These are phyloP conservation scores for Todiramphus chloris DNA, from an alignment of 2,113 vertebrate species.

Conservation along the genomic window DNA sequence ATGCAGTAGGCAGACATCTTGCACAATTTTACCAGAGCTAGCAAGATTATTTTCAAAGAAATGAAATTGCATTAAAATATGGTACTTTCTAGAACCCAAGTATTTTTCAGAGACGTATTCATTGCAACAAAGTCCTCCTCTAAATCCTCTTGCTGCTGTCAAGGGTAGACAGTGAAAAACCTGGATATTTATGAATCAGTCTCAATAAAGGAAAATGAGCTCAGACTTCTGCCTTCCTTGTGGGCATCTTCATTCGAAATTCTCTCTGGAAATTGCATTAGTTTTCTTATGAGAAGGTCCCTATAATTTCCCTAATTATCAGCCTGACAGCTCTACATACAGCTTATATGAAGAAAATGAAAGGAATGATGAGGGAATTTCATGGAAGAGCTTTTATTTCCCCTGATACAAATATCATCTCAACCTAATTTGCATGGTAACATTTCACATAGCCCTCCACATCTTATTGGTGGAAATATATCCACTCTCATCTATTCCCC, in stretches of 20 bases:
- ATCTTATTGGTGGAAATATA: conserved; percentile 6
- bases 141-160: not conserved
- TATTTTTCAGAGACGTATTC: not conserved
- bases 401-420: conserved; percentile 33
- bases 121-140: not conserved
- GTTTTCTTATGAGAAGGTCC: conserved; percentile 40
- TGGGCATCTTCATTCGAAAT: conserved; percentile 37
- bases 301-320: conserved; percentile 53
- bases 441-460: not conserved
- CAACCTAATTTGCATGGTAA: conserved; percentile 44
- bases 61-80: not conserved
- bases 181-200: not conserved
- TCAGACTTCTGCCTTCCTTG: conserved; percentile 21
- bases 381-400: conserved; percentile 51
- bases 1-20: not conserved
- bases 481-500: not conserved
- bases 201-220: not conserved
- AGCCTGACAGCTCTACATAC: conserved; percentile 29
- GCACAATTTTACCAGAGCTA: not conserved
- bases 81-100: not conserved
- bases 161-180: not conserved
- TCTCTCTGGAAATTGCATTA: conserved; percentile 18
- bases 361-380: conserved; percentile 51
- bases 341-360: conserved; percentile 47
- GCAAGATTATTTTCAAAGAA: not conserved